Percentiles rank a stretch among this genome's conserved stretches.
phyloP scores from a whole-genome alignment of 2,113 vertebrate genomes.

The Syngnathoides biaculeatus region DNA sequence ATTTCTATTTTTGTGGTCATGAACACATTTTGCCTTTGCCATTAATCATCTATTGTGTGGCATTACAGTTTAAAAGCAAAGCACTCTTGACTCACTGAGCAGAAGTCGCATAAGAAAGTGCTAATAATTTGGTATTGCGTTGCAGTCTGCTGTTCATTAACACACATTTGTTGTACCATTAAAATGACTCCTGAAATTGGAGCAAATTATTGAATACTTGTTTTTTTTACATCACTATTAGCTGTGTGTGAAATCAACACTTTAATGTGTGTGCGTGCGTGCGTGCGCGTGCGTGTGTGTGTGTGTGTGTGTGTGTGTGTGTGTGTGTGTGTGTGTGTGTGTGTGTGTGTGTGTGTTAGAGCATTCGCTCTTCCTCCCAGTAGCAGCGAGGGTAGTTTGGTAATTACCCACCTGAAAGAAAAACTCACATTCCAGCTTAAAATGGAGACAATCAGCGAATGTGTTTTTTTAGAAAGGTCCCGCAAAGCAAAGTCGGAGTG shows the following conservation, averaged over 20 bases:
- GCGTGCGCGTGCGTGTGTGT: too few species aligned
- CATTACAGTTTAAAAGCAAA: too few species aligned
- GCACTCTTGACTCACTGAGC: too few species aligned
- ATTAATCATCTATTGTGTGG: too few species aligned
- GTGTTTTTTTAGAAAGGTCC: background rate
- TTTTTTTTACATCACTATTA: background rate
- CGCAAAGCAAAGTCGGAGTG: conserved; percentile 16
- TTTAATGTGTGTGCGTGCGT: too few species aligned
- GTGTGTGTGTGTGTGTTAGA: background rate
- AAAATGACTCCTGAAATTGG: background rate
- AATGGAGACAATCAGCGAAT: conserved; percentile 3
- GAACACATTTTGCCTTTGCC: too few species aligned
- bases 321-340: background rate
- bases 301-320: background rate
- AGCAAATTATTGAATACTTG: background rate
- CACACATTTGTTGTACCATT: too few species aligned
- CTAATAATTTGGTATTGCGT: background rate
- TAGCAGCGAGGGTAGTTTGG: background rate
- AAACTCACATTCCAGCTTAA: background rate
- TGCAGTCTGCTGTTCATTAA: background rate
- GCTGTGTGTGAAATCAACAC: background rate
- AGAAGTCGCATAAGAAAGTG: background rate
- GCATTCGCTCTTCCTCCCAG: background rate
- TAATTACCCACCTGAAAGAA: background rate
- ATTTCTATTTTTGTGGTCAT: too few species aligned